Percentiles rank a stretch among this genome's conserved stretches.
These are phyloP conservation scores for Potorous gilbertii DNA, from an alignment of 2,797 vertebrate genomes.

Conservation along the genomic window DNA sequence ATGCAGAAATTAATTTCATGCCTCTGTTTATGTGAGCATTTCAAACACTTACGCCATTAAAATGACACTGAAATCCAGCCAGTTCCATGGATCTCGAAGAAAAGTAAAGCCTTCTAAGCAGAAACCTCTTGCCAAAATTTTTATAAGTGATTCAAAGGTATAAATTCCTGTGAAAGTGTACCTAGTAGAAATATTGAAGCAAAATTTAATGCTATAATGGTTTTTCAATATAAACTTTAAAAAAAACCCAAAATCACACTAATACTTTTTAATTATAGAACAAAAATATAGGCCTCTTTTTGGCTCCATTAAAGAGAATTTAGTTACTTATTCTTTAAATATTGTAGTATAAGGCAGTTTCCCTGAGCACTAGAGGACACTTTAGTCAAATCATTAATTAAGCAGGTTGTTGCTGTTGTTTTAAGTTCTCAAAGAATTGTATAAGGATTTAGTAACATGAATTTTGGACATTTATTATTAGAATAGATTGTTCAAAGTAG, in stretches of 20 bases:
- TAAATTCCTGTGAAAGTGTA: slow-evolving; percentile 98
- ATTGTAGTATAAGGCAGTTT: background rate
- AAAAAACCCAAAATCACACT: background rate
- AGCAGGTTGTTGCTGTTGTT: background rate
- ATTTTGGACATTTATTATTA: background rate
- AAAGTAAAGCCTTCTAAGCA: slow-evolving; percentile 97
- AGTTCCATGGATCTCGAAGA: slow-evolving; percentile 98
- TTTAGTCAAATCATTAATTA: background rate
- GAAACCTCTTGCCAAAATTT: slow-evolving; percentile 97
- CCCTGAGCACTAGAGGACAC: background rate
- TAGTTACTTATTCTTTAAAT: background rate
- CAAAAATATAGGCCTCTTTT: background rate
- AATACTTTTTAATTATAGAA: background rate
- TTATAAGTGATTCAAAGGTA: slow-evolving; percentile 96
- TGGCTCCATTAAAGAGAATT: background rate
- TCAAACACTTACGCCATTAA: slow-evolving; percentile 96
- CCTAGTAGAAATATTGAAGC: slow-evolving; percentile 83
- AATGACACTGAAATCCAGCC: slow-evolving; percentile 98
- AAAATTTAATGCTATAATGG: slow-evolving; percentile 55
- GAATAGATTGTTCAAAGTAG: background rate
- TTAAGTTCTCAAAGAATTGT: background rate
- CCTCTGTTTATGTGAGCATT: slow-evolving; percentile 56
- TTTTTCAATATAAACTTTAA: slow-evolving; percentile 22
- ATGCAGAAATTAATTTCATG: slow-evolving; percentile 76
- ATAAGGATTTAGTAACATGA: background rate